Evolutionary conservation across 2,113 vertebrate genomes (phyloP), one percentile per base, ranked within the genome.

Genomic region (Oncorhynchus clarkii): DNA sequence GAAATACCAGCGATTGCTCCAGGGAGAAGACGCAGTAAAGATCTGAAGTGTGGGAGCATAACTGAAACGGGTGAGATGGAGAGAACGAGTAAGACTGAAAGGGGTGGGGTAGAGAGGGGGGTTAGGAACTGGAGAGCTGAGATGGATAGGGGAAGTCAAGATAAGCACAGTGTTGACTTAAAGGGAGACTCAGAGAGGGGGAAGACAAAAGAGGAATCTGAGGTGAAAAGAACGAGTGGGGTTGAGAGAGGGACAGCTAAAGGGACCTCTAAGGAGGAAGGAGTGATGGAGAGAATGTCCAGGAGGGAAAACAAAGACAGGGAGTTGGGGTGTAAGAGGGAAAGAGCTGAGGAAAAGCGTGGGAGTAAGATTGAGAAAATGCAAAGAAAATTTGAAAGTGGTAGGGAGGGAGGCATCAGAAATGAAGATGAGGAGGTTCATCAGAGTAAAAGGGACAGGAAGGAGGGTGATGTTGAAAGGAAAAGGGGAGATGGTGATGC

Each of bases 91-190:
- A 6, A 16, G 66, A 16, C 7, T 3, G 6, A 29, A 67, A 69
- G 14, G 54, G 29, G 2, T 22, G 57, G 45, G 5, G 78, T 79
- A 48, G 87, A 89, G 34, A 72, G 74, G 26, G 78, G 75, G 74
- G 69, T 31, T 3, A 81, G 27, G 24, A 76, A 82, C 60, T 70
- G 77, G 81, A 83, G 39, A 60, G 76, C 59, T 6, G 84, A 90
- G 22, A 66, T 5, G 26, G 16, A 8, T 8, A 81, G 34, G 59
- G 62, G 39, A 1, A 29, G 7, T 67, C 77, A 70, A 1, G 73
- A 80, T 64, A 80, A 54, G 60, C 57, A 69, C 1, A 71, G 51
- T 16, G 12, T n/a, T 3, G 59, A 70, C 13, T 34, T 70, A 2
- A 68, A 22, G 60, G 74, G 39, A 5, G 69, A 69, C 62, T 0